Evolutionary conservation across 2,113 vertebrate genomes (phyloP), one percentile per base, ranked within the genome.

Genomic region (Limanda limanda): DNA sequence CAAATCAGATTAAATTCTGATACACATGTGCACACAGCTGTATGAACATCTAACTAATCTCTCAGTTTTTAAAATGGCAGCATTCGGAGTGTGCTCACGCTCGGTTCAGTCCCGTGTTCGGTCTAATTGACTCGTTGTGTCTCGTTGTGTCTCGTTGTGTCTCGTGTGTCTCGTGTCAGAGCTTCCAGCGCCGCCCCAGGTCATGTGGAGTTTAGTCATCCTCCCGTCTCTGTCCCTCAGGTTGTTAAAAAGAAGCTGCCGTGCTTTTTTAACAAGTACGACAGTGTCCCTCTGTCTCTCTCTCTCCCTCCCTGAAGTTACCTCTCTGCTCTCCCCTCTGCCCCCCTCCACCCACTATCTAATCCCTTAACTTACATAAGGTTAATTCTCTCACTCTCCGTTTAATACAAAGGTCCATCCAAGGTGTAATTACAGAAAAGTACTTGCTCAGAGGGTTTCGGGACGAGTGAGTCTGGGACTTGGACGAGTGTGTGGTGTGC

Each of bases 181-280:
- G 65, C 5, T 42, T 3, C 13, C 40, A 13, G 40, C 10, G 37
- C 35, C 35, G 40, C 45, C 45, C 45, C 45, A 21, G 65, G 69
- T 69, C 25, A 54, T 25, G 18, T 0, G 45, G 68, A 24, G 59
- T 61, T 52, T 51, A 4, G 47, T 78, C 54, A 1, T 57, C 1
- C 45, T 48, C 13, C 15, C 4, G 58, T 84, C 81, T 67, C 25
- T 0, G 40, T 76, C 81, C 80, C 77, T 59, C 60, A 60, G 80
- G 79, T 85, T 68, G 58, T 37, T 25, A 68, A 51, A 59, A 54
- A 59, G 40, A 37, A 4, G 20, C 4, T 10, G 5, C 25, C 37
- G 45, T 20, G 17, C 37, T 42, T 5, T 20, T 27, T 62, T 60
- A 2, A 31, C 60, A 23, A 52, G 40, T 18, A 12, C 11, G 61